phyloP scores from a whole-genome alignment of 2,113 vertebrate species.

The Circaetus gallicus region DNA sequence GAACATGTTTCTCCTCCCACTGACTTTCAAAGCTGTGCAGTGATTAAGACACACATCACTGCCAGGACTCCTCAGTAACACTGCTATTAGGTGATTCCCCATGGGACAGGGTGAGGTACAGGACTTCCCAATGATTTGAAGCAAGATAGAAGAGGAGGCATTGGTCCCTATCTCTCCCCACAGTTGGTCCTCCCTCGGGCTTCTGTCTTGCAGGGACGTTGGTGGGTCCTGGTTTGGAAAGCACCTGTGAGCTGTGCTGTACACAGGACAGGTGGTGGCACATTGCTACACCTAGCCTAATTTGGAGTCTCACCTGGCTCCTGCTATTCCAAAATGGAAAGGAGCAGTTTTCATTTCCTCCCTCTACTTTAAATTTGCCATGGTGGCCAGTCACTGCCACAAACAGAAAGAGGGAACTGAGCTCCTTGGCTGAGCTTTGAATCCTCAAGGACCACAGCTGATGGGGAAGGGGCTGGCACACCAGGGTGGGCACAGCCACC shows the following conservation, averaged over 20 bases:
- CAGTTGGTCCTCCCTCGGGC: accelerated
- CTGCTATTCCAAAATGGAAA: neutral
- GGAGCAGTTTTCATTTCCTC: neutral
- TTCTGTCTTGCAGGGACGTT: neutral
- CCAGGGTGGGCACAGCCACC: neutral
- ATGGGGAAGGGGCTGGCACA: neutral
- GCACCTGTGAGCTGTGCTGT: neutral
- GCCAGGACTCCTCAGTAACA: neutral
- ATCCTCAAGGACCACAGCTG: neutral
- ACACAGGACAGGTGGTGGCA: neutral
- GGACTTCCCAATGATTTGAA: neutral
- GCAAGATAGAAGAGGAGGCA: neutral
- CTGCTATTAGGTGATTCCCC: neutral
- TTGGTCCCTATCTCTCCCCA: neutral
- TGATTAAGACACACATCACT: neutral
- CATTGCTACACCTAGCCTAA: neutral
- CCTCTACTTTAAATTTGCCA: neutral
- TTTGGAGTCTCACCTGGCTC: neutral
- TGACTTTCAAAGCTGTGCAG: neutral
- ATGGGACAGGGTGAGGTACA: neutral
- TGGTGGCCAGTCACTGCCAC: neutral
- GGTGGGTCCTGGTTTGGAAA: neutral
- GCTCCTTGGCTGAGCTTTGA: neutral
- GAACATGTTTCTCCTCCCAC: conserved; percentile 35
- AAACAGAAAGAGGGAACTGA: neutral